Conservation (phyloP, 2,888 invertebrate species). For the Cheilosia urbana region DNA sequence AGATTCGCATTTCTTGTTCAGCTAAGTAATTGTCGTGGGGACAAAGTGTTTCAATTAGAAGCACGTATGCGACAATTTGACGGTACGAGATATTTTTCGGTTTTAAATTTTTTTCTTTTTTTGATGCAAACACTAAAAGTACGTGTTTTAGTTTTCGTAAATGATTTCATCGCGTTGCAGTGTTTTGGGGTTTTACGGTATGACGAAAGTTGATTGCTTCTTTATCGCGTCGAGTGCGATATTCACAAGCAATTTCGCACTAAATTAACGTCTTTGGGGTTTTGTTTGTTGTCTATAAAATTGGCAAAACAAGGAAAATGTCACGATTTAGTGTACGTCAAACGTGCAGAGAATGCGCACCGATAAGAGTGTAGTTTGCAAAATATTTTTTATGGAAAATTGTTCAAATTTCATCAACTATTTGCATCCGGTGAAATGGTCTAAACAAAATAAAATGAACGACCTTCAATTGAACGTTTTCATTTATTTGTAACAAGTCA, state of each 20-base stretch:
- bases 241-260: conserved; percentile 44
- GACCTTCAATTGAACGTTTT: conserved; percentile 2
- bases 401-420: conserved; percentile 58
- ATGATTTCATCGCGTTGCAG: neutral
- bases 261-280: conserved; percentile 35
- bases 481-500: too few species aligned
- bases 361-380: conserved; percentile 38
- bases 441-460: neutral
- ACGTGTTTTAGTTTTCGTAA: conserved; percentile 59
- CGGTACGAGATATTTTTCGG: conserved; percentile 9
- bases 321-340: conserved; percentile 70
- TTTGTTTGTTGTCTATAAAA: conserved; percentile 14
- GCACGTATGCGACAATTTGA: conserved; percentile 59
- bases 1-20: conserved; percentile 52
- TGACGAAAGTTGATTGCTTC: conserved; percentile 1
- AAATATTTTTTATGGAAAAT: conserved; percentile 40
- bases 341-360: conserved; percentile 63
- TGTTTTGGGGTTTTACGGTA: conserved; percentile 6
- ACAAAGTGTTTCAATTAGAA: conserved; percentile 23
- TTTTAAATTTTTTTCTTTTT: conserved; percentile 4
- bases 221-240: conserved; percentile 15
- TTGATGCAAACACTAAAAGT: conserved; percentile 35
- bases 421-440: conserved; percentile 38
- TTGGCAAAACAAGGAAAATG: conserved; percentile 49
- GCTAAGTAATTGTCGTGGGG: conserved; percentile 24